phyloP scores from a whole-genome alignment of 2,888 invertebrate genomes.

The Mycalesis mineus region DNA sequence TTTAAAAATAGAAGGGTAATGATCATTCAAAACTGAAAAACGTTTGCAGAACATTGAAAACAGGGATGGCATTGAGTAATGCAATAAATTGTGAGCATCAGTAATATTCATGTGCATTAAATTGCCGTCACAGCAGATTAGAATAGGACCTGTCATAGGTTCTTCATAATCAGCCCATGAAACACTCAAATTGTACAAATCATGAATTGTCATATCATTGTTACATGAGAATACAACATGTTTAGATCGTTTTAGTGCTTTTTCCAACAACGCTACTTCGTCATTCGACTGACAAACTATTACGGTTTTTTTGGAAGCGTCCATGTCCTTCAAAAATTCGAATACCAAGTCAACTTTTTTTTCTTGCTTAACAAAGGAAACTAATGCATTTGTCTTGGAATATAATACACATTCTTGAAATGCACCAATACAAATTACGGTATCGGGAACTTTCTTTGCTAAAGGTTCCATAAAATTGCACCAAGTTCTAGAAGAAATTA shows the following conservation, averaged over 20 bases:
- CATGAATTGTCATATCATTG: constrained; percentile 56
- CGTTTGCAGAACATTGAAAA: constrained; percentile 84
- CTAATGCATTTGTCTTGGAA: constrained; percentile 70
- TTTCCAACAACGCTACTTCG: constrained; percentile 69
- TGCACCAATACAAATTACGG: constrained; percentile 83
- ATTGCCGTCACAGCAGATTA: constrained; percentile 84
- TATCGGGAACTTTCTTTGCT: constrained; percentile 73
- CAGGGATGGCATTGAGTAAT: constrained; percentile 82
- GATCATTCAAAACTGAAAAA: constrained; percentile 82
- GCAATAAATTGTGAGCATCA: constrained; percentile 82
- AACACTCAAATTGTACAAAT: constrained; percentile 56
- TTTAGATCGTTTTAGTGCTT: constrained; percentile 39
- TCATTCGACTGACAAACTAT: constrained; percentile 80
- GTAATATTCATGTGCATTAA: constrained; percentile 80
- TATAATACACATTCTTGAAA: constrained; percentile 87
- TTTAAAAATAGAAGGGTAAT: constrained; percentile 70
- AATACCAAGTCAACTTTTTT: constrained; percentile 64
- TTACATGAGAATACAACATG: constrained; percentile 51
- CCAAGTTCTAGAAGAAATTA: constrained; percentile 82
- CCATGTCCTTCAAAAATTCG: constrained; percentile 68
- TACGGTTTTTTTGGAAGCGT: constrained; percentile 73
- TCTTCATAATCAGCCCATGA: constrained; percentile 58
- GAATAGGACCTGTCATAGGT: constrained; percentile 65
- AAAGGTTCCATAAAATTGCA: constrained; percentile 77
- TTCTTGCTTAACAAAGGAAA: constrained; percentile 53